These are phyloP conservation scores for Coracias cyanogaster DNA, from an alignment of 2,797 vertebrate genomes.

Conservation along the genomic window DNA sequence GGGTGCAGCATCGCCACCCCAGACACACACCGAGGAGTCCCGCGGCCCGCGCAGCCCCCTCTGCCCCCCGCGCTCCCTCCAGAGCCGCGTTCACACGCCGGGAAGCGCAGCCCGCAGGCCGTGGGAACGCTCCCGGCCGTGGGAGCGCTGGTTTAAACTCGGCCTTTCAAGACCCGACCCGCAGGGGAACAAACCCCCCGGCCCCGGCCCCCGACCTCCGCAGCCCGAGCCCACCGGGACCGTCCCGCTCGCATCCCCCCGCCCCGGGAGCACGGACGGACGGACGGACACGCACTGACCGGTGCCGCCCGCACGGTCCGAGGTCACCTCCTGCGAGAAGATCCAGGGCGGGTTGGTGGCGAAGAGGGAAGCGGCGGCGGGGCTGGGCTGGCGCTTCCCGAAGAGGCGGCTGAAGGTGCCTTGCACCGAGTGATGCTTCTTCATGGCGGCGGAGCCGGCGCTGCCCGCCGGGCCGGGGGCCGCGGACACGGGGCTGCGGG, in stretches of 20 bases:
- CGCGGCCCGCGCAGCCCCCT: background rate
- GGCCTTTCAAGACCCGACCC: background rate
- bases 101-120: background rate
- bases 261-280: background rate
- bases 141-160: background rate
- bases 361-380: conserved; percentile 72
- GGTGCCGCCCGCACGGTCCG: conserved; percentile 62
- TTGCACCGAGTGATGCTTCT: conserved; percentile 79
- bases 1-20: conserved; percentile 29
- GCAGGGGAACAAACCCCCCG: background rate
- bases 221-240: background rate
- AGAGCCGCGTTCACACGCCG: background rate
- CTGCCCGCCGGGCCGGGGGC: conserved; percentile 32
- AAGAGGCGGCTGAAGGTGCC: conserved; percentile 84
- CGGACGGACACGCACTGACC: conserved; percentile 65
- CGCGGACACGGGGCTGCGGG: background rate
- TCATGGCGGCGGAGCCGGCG: conserved; percentile 67
- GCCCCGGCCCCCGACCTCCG: background rate
- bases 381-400: conserved; percentile 75
- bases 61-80: background rate
- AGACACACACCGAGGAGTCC: conserved; percentile 27
- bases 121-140: too few relatives aligned
- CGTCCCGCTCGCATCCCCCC: background rate
- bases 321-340: conserved; percentile 77
- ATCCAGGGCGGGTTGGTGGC: conserved; percentile 82